Evolutionary conservation across 2,797 vertebrate species (phyloP).

Genomic region (Fringilla coelebs): DNA sequence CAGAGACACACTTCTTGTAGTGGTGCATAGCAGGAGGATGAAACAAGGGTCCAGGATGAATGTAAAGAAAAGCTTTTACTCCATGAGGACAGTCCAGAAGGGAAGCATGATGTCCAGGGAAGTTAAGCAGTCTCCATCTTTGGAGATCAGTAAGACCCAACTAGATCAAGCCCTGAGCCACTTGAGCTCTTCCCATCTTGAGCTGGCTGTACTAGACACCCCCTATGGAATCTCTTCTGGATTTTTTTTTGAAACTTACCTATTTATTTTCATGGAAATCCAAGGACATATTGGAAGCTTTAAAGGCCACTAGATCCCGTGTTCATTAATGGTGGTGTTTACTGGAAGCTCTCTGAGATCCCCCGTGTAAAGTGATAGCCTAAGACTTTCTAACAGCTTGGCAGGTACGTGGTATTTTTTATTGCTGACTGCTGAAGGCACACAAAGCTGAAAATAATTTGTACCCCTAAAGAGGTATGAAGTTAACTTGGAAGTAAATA

Average conservation of each 20-base stretch:
- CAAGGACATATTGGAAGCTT: background rate
- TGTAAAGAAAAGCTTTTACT: background rate
- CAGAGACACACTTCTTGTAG: background rate
- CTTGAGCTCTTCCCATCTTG: background rate
- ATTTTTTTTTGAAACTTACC: background rate
- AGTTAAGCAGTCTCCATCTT: background rate
- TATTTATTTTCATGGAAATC: background rate
- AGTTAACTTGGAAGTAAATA: background rate
- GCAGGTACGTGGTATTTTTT: background rate
- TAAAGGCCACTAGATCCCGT: background rate
- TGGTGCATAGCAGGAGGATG: background rate
- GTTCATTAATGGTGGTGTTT: background rate
- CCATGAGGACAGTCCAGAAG: background rate
- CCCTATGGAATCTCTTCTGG: fast-evolving
- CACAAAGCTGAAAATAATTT: background rate
- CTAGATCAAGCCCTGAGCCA: background rate
- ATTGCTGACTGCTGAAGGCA: background rate
- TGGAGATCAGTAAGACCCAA: background rate
- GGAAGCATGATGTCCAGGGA: background rate
- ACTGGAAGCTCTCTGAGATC: background rate
- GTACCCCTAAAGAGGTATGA: background rate
- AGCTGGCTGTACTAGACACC: background rate
- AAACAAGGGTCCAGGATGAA: background rate
- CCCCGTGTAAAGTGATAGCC: background rate
- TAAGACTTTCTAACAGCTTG: background rate